Conservation (phyloP, 1,140 invertebrate genomes). For the Pomacea maculata region DNA sequence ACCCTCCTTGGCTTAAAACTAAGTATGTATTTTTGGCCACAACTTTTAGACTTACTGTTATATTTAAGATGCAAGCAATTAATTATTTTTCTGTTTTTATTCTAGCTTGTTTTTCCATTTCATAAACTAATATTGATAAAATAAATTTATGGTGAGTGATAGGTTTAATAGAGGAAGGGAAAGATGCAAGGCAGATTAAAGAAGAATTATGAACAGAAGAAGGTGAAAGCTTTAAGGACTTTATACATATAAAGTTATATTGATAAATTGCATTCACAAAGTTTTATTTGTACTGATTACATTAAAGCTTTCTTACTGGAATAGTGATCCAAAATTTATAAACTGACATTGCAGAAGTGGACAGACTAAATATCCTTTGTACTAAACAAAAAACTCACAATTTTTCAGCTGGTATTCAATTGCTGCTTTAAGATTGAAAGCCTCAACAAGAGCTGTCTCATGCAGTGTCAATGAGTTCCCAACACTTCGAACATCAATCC, state of each 20-base stretch:
- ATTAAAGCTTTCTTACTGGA: background rate
- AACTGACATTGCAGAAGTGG: background rate
- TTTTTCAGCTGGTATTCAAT: constrained; percentile 98
- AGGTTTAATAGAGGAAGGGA: background rate
- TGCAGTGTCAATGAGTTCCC: constrained; percentile 96
- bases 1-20: too few species aligned
- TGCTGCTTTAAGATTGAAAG: constrained; percentile 98
- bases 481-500: constrained; percentile 94
- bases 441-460: constrained; percentile 96
- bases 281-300: background rate
- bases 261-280: too few species aligned
- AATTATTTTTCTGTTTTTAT: too few species aligned
- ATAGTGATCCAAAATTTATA: too few species aligned
- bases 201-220: background rate
- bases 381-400: constrained; percentile 69
- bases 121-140: too few species aligned
- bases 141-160: too few species aligned
- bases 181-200: background rate
- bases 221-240: too few species aligned
- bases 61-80: too few species aligned
- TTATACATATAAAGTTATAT: background rate
- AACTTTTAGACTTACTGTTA: background rate
- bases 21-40: background rate
- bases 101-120: too few species aligned
- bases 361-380: background rate